A percentile compares a stretch with the other conserved stretches of the same genome.
phyloP scores from a whole-genome alignment of 2,888 invertebrate species.

The Trichogramma dendrolimi region DNA sequence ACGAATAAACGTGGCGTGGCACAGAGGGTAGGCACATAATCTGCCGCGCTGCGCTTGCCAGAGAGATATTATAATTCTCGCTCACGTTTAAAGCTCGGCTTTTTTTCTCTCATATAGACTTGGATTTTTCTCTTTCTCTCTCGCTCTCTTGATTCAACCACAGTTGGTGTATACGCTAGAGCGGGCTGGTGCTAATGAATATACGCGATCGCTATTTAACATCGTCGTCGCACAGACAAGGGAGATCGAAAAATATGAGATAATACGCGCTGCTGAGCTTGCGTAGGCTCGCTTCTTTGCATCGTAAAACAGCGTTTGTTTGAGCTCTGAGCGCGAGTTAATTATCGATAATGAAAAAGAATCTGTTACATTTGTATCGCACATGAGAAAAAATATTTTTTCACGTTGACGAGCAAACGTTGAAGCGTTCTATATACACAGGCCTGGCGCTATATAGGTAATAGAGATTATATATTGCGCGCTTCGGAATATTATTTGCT shows the following conservation, averaged over 20 bases:
- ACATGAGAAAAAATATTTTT: conserved; percentile 9
- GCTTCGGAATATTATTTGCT: conserved; percentile 17
- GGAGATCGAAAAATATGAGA: conserved; percentile 17
- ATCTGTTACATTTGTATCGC: conserved; percentile 13
- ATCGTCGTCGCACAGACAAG: not conserved
- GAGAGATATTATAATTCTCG: no score
- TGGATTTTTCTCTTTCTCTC: no score
- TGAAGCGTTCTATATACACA: not conserved
- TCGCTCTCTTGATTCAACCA: no score
- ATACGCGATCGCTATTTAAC: not conserved
- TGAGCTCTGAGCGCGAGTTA: conserved; percentile 12
- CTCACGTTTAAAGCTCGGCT: no score
- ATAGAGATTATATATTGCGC: conserved; percentile 19
- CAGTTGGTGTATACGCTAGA: not conserved
- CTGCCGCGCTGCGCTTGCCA: no score
- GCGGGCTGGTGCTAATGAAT: conserved; percentile 15
- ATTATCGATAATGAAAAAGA: conserved; percentile 28
- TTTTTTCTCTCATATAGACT: no score
- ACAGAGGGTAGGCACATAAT: no score
- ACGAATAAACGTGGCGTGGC: no score
- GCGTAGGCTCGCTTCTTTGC: no score
- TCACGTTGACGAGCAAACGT: conserved; percentile 6
- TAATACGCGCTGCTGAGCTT: no score
- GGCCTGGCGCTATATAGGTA: not conserved
- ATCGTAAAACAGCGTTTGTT: no score